Conservation (phyloP, 2,888 invertebrate species). For the Tenthredo livida region DNA sequence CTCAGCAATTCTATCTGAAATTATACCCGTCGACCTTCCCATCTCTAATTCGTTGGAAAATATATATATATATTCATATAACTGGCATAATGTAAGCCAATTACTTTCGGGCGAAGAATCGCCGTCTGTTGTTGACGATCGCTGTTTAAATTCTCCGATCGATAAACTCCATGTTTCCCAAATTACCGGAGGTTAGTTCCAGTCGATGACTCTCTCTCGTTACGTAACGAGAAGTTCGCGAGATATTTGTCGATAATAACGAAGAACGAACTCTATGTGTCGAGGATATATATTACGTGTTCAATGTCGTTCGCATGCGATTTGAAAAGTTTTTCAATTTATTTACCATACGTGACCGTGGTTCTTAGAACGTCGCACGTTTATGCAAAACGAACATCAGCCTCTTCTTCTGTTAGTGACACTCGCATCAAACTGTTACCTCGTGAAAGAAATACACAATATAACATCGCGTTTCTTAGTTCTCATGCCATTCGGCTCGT, state of each 20-base stretch:
- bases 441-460: conserved; percentile 9
- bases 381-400: not conserved
- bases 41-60: not conserved
- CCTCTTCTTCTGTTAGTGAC: not conserved
- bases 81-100: not conserved
- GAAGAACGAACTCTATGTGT: not conserved
- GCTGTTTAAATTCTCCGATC: not conserved
- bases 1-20: not conserved
- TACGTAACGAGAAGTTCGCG: not conserved
- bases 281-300: not conserved
- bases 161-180: conserved; percentile 1
- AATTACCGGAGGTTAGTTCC: conserved; percentile 36
- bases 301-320: conserved; percentile 11
- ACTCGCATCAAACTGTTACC: conserved; percentile 1
- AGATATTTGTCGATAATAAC: conserved; percentile 14
- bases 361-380: not conserved
- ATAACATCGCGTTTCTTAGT: not conserved
- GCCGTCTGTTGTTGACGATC: conserved; percentile 18
- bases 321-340: conserved; percentile 22
- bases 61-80: not conserved
- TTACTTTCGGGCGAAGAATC: conserved; percentile 11
- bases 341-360: not conserved
- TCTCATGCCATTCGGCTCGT: not conserved
- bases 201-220: not conserved
- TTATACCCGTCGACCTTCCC: not conserved